These are phyloP conservation scores for Neoniphon sammara DNA, from an alignment of 2,797 vertebrate species.

Conservation along the genomic window DNA sequence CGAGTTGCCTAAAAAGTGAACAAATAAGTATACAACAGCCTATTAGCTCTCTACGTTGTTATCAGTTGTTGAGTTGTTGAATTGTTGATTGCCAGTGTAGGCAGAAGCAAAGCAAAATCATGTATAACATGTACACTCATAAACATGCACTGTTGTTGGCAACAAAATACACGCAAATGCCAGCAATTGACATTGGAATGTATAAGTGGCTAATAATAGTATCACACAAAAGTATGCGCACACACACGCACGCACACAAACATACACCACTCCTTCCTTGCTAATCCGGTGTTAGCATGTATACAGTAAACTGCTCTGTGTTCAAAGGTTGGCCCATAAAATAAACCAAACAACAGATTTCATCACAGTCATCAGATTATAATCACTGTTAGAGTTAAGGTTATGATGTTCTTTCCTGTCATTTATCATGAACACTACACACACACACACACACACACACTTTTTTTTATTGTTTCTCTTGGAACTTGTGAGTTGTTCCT, in stretches of 20 bases:
- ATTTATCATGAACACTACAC: not conserved
- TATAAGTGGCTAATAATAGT: not conserved
- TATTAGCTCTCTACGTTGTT: too few relatives aligned
- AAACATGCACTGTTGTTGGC: not conserved
- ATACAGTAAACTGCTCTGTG: slow-evolving; percentile 36
- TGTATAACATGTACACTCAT: too few relatives aligned
- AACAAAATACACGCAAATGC: not conserved
- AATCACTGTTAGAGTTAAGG: slow-evolving; percentile 11
- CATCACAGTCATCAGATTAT: slow-evolving; percentile 18
- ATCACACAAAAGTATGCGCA: not conserved
- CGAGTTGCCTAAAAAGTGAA: too few relatives aligned
- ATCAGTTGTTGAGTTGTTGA: too few relatives aligned
- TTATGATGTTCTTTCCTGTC: slow-evolving; percentile 11
- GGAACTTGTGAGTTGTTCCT: slow-evolving; percentile 11
- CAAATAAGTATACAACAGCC: too few relatives aligned
- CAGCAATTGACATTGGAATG: not conserved
- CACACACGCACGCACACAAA: not conserved
- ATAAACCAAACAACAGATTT: slow-evolving; percentile 22
- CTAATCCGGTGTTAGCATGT: slow-evolving; percentile 45
- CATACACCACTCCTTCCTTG: not conserved
- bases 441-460: not conserved
- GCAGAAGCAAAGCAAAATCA: too few relatives aligned
- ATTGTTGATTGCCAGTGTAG: too few relatives aligned
- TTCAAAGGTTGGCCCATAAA: slow-evolving; percentile 67
- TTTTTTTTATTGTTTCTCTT: slow-evolving; percentile 5